These are phyloP conservation scores for Thripadectes ignobilis DNA, from an alignment of 2,797 vertebrate species.

Conservation along the genomic window DNA sequence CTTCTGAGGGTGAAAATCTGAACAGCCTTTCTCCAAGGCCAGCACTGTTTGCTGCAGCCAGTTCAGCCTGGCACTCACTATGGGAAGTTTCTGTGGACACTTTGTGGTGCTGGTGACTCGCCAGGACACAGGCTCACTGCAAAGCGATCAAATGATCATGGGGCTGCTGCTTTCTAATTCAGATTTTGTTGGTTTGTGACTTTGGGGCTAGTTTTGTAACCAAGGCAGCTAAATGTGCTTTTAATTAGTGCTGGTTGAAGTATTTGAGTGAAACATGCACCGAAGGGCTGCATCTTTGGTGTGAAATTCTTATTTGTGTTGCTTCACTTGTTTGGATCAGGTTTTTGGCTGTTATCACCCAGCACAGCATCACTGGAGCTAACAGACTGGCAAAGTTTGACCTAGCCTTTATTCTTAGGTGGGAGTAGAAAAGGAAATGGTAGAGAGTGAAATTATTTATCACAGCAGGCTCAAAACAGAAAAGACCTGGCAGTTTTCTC, in stretches of 20 bases:
- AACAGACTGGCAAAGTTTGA: not conserved
- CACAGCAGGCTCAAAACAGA: conserved; percentile 34
- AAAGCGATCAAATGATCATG: not conserved
- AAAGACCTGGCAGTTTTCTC: conserved; percentile 28
- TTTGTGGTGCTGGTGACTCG: fast-evolving
- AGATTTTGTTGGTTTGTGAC: not conserved
- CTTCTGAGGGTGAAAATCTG: not conserved
- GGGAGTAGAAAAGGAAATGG: not conserved
- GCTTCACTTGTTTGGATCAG: not conserved
- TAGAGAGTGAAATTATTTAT: conserved; percentile 33
- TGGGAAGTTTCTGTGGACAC: not conserved
- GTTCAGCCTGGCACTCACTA: not conserved
- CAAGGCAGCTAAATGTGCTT: not conserved
- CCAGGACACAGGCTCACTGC: not conserved
- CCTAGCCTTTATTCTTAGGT: conserved; percentile 11
- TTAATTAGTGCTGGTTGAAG: conserved; percentile 9
- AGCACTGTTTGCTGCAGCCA: not conserved
- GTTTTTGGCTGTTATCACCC: not conserved
- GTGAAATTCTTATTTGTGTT: not conserved
- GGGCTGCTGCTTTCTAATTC: not conserved
- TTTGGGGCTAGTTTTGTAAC: not conserved
- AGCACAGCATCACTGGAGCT: not conserved
- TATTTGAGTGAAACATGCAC: not conserved
- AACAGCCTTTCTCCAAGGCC: not conserved
- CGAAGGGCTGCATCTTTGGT: not conserved